Evolutionary conservation across 2,113 vertebrate genomes (phyloP).

Genomic region (Perccottus glenii): DNA sequence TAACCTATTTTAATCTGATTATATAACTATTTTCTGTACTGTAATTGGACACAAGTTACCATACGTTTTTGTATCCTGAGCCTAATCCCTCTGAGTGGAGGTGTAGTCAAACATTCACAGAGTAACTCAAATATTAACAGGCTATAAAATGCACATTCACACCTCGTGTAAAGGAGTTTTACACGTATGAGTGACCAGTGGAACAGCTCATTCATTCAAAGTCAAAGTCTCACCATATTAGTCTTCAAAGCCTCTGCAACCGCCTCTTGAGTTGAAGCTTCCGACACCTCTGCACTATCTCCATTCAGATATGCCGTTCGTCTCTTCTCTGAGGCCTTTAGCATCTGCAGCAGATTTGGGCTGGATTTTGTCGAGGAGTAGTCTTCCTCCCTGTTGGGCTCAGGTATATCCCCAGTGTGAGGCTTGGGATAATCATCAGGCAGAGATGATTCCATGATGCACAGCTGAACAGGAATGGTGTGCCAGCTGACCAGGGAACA

Average conservation of each 20-base stretch:
- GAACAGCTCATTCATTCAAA: background rate
- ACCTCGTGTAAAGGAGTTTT: background rate
- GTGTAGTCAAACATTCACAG: slow-evolving; percentile 57
- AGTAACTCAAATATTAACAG: slow-evolving; percentile 51
- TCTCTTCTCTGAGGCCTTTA: slow-evolving; percentile 64
- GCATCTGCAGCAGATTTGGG: slow-evolving; percentile 67
- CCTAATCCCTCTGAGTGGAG: background rate
- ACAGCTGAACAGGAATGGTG: slow-evolving; percentile 5
- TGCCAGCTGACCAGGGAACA: background rate
- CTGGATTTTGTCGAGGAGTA: slow-evolving; percentile 19
- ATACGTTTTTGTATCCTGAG: too few relatives aligned
- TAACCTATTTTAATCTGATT: too few relatives aligned
- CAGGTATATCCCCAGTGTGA: background rate
- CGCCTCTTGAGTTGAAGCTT: background rate
- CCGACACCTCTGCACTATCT: slow-evolving; percentile 1
- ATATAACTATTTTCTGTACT: too few relatives aligned
- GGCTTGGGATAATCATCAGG: slow-evolving; percentile 29
- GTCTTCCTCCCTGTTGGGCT: slow-evolving; percentile 3
- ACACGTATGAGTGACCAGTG: background rate
- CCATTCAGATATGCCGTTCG: slow-evolving; percentile 16
- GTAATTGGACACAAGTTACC: too few relatives aligned
- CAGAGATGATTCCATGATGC: slow-evolving; percentile 26
- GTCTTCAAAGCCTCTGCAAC: slow-evolving; percentile 48
- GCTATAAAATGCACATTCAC: slow-evolving; percentile 48
- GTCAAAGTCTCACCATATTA: slow-evolving; percentile 64